Base-by-base conservation (phyloP, 2,797 vertebrate species). In the Pantherophis alleghaniensis region DNA sequence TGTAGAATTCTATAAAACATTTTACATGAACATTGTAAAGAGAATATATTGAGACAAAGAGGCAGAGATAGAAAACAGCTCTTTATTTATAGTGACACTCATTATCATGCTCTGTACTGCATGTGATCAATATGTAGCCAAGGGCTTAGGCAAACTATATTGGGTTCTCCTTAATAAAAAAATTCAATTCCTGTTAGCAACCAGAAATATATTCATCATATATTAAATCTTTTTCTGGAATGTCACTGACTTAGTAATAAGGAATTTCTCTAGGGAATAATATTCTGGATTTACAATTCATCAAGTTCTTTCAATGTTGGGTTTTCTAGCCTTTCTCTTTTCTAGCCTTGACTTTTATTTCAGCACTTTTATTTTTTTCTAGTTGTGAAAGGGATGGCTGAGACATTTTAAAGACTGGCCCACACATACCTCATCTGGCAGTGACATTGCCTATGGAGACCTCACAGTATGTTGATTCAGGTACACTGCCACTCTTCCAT, bases 401-500 rank as follows among this genome's bases (percentile, higher is more conserved):
- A 89, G 42, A 26, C 59, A 91, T 92, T 94, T 92, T 88, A 86
- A 28, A 79, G 89, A 86, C 11, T 53, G 59, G 66, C 51, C 89
- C 89, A 92, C 53, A 93, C 93, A 93, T 89, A 91, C 69, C 87
- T 89, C 93, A 93, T 93, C 90, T 93, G 93, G 90, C 51, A 91
- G 59, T 86, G 93, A 9, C 87, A 88, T 89, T n/a, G 32, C 56
- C 66, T 91, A 60, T 86, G n/a, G 57, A 83, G 87, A 91, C 92
- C 86, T 89, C 93, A 91, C 90, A 89, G 69, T 83, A 89, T 89
- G 90, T 63, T 91, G 87, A 89, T 89, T 93, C 66, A 63, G 22
- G 90, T 89, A 90, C 66, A 66, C 63, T 59, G 5, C 32, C 87
- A 42, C 57, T 93, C 87, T 93, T 91, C 66, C 90, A 63, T 91